Conservation (phyloP, 1,140 invertebrate species). For the Camponotus floridanus region DNA sequence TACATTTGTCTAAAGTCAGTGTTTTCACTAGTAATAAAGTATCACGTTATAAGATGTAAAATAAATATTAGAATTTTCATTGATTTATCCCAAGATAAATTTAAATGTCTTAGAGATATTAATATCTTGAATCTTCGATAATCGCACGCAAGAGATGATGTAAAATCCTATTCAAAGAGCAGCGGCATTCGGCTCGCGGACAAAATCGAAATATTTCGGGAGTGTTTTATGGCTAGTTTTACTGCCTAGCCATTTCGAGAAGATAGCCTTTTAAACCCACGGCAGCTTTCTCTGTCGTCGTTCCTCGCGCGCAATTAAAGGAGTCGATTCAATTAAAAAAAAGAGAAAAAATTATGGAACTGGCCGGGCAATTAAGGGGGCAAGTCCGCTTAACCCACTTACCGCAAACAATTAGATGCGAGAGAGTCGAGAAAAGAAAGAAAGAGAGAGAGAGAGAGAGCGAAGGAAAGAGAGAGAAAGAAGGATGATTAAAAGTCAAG, state of each 20-base stretch:
- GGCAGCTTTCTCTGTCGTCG: conserved; percentile 73
- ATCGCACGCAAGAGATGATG: background rate
- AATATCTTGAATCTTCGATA: background rate
- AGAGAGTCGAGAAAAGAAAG: conserved; percentile 18
- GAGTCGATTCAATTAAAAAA: conserved; percentile 69
- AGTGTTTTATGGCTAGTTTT: conserved; percentile 33
- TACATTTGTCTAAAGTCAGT: no score
- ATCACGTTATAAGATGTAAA: no score
- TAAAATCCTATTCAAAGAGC: background rate
- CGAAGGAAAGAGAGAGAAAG: background rate
- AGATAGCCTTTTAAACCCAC: conserved; percentile 22
- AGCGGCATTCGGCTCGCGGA: background rate
- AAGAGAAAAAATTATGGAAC: conserved; percentile 71
- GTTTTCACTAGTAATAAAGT: no score
- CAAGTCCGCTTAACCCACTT: conserved; percentile 75
- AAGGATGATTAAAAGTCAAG: conserved; percentile 32
- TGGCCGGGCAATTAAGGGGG: conserved; percentile 68
- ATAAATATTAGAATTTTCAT: no score
- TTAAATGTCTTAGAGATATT: background rate
- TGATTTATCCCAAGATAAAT: background rate
- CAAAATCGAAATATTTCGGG: conserved; percentile 28
- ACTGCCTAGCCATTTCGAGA: background rate
- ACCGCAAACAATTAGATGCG: conserved; percentile 71
- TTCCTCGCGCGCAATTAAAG: conserved; percentile 71
- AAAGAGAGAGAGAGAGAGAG: background rate